Evolutionary conservation across 1,140 invertebrate species (phyloP), one percentile per base, ranked within the genome.

Genomic region (Ceratina japonica): DNA sequence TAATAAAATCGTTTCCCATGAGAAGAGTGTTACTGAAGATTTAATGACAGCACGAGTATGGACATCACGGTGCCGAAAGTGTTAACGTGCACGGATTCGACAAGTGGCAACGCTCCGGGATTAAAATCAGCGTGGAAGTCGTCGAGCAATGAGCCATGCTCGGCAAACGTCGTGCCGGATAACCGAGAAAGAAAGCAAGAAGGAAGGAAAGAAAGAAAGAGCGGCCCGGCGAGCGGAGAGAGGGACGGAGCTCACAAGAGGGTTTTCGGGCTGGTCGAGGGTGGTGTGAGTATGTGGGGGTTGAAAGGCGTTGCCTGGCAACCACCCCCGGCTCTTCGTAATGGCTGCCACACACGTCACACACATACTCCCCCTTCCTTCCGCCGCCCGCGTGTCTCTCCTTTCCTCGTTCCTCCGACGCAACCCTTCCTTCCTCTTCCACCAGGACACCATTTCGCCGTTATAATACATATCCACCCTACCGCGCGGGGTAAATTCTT

Each of bases 321-420:
- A 92, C 91, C 87, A 88, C 89, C 89, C 90, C 88, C 86, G 85
- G 87, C 82, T 87, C 87, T 87, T 83, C 86, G 90, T 91, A 91
- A 92, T 92, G 90, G 91, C 91, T 87, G 91, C 91, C 90, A 92
- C 91, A 92, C 91, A 92, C 91, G 91, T 91, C 88, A 91, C 90
- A 90, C 88, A 89, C 87, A 90, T 87, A 87, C 85, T 82, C 87
- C 74, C 86, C 68, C 79, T 82, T 81, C 82, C 74, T 76, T 82
- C 75, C 65, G 64, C 68, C 79, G 71, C 84, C 66, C 72, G 31
- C 15, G 18, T 62, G 59, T 64, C 24, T 73, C 70, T 13, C 69
- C 18, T 71, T 59, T 64, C 64, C 62, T 51, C 51, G 64, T 27
- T 52, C 64, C 49, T 59, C 61, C 0, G 15, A 10, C 54, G 13